A percentile compares a stretch with the other conserved stretches of the same genome.
phyloP scores from a whole-genome alignment of 1,140 invertebrate species.

The Tetraneura akinire region DNA sequence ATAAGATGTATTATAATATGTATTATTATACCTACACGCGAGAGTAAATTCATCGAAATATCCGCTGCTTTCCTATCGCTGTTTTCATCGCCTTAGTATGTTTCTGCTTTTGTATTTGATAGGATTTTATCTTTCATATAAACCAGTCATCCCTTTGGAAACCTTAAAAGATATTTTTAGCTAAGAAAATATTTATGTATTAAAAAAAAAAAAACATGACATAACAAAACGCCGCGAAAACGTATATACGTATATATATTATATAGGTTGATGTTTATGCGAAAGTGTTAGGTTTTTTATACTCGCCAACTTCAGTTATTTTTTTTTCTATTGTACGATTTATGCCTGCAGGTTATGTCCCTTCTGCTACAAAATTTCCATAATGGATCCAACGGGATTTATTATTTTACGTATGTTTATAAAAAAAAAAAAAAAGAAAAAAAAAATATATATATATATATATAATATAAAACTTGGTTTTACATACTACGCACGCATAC shows the following conservation, averaged over 20 bases:
- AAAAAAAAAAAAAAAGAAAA: constrained; percentile 8
- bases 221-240: constrained; percentile 25
- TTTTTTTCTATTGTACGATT: constrained; percentile 32
- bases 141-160: not conserved
- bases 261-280: constrained; percentile 28
- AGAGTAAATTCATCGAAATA: not conserved
- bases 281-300: constrained; percentile 37
- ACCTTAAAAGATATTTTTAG: constrained; percentile 7
- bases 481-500: not conserved
- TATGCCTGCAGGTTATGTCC: constrained; percentile 43
- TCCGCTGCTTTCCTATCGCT: constrained; percentile 1
- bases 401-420: constrained; percentile 38
- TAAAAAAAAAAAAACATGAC: constrained; percentile 35
- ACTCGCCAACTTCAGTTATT: not conserved
- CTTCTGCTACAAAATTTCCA: constrained; percentile 44
- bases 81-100: not conserved
- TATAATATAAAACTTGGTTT: not conserved
- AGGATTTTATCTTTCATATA: not conserved
- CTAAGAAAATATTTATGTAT: constrained; percentile 38
- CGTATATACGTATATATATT: too few relatives aligned
- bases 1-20: too few relatives aligned
- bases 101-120: not conserved
- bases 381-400: constrained; percentile 46
- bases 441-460: too few relatives aligned
- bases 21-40: too few relatives aligned